Percentiles rank a stretch among this genome's conserved stretches.
phyloP scores from a whole-genome alignment of 1,140 invertebrate genomes.

The Bombus haemorrhoidalis region DNA sequence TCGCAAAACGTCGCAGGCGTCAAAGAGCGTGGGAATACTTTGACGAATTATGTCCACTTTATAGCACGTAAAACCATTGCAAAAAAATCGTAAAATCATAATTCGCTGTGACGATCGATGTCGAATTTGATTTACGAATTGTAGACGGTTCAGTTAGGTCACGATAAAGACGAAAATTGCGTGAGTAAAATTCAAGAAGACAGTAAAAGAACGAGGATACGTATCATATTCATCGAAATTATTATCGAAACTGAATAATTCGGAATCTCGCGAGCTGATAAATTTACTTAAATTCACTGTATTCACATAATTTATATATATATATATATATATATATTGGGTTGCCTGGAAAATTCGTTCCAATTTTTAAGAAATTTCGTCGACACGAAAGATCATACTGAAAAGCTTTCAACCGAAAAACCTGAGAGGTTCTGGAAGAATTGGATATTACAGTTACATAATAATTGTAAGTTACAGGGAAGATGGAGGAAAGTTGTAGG shows the following conservation, averaged over 20 bases:
- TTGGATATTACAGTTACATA: too few relatives aligned
- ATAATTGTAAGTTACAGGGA: too few relatives aligned
- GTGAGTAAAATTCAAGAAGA: neutral
- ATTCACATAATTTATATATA: neutral
- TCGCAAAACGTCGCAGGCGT: conserved; percentile 36
- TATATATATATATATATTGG: too few relatives aligned
- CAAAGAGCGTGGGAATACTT: conserved; percentile 14
- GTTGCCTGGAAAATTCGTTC: too few relatives aligned
- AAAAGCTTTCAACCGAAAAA: too few relatives aligned
- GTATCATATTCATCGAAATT: neutral
- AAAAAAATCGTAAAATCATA: conserved; percentile 28
- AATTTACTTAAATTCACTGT: neutral
- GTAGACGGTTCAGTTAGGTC: neutral
- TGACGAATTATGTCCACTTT: conserved; percentile 22
- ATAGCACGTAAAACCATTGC: conserved; percentile 34
- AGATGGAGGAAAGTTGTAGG: too few relatives aligned
- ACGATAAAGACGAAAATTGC: neutral
- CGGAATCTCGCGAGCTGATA: neutral
- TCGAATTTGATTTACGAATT: neutral
- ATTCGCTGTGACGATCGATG: conserved; percentile 21
- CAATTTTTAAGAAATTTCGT: too few relatives aligned
- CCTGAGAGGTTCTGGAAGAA: too few relatives aligned
- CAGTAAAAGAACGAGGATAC: neutral
- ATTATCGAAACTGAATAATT: neutral
- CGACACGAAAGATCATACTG: too few relatives aligned